These are phyloP conservation scores for Phalacrocorax pelagicus DNA, from an alignment of 2,113 vertebrate genomes.

Conservation along the genomic window DNA sequence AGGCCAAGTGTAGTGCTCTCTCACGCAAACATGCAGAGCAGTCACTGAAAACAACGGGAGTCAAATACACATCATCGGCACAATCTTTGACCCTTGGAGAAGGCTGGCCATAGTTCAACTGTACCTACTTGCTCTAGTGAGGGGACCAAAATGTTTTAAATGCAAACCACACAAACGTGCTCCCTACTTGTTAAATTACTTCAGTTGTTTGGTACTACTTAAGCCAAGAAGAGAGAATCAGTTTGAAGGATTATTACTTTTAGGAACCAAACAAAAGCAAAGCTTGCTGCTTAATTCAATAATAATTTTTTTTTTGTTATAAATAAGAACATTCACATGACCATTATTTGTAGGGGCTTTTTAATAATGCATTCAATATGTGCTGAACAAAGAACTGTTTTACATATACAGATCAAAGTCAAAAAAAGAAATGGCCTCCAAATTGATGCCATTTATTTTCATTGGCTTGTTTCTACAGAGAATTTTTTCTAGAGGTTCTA, in stretches of 20 bases:
- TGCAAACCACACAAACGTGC: constrained; percentile 26
- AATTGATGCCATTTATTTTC: not conserved
- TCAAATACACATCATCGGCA: not conserved
- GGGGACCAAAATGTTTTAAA: constrained; percentile 9
- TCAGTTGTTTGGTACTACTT: constrained; percentile 30
- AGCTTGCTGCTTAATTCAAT: not conserved
- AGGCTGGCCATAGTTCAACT: not conserved
- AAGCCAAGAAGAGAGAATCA: constrained; percentile 64
- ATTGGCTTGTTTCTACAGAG: not conserved
- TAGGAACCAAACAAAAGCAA: constrained; percentile 78
- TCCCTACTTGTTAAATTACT: constrained; percentile 61
- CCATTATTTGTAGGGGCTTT: not conserved
- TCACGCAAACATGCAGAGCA: not conserved
- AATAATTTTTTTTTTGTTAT: not conserved
- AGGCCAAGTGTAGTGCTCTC: not conserved
- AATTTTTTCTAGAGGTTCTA: not conserved
- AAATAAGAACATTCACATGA: not conserved
- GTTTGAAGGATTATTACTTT: constrained; percentile 75
- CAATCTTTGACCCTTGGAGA: not conserved
- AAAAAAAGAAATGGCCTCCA: not conserved
- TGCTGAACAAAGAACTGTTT: not conserved
- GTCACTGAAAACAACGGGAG: not conserved
- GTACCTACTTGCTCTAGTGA: constrained; percentile 36
- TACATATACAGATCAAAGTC: not conserved
- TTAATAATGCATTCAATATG: not conserved